Conservation (phyloP, 1,140 invertebrate species). For the Adoxophyes honmai region DNA sequence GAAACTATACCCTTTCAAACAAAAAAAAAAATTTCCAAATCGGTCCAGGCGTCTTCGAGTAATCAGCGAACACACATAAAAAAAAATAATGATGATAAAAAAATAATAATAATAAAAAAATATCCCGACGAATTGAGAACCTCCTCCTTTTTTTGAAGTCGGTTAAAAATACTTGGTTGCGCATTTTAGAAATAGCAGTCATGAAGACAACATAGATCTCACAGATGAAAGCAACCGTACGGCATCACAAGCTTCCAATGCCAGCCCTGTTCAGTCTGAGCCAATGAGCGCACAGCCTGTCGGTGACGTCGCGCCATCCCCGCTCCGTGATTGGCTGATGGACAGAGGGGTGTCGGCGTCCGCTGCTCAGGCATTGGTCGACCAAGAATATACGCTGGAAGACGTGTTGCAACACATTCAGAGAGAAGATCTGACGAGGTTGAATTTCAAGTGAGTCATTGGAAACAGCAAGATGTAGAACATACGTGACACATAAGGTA, state of each 20-base stretch:
- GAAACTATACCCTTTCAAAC: no score
- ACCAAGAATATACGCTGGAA: conserved; percentile 46
- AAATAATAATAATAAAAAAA: neutral
- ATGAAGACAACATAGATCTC: neutral
- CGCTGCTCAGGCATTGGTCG: conserved; percentile 34
- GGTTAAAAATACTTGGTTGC: no score
- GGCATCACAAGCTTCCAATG: neutral
- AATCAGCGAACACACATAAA: no score
- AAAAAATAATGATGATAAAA: neutral
- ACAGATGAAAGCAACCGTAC: neutral
- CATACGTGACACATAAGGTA: no score
- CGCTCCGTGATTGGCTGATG: conserved; percentile 39
- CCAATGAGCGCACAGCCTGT: neutral
- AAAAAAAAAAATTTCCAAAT: no score
- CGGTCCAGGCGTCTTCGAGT: no score
- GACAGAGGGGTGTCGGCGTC: conserved; percentile 40
- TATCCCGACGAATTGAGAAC: no score
- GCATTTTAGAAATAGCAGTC: neutral
- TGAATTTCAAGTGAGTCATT: conserved; percentile 53
- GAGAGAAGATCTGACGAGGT: conserved; percentile 58
- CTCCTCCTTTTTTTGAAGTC: no score
- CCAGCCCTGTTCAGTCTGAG: neutral
- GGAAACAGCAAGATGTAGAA: no score
- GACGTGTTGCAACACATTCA: conserved; percentile 60
- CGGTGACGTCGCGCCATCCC: conserved; percentile 8